Conservation (phyloP, 2,888 invertebrate genomes). For the Tenodera sinensis region DNA sequence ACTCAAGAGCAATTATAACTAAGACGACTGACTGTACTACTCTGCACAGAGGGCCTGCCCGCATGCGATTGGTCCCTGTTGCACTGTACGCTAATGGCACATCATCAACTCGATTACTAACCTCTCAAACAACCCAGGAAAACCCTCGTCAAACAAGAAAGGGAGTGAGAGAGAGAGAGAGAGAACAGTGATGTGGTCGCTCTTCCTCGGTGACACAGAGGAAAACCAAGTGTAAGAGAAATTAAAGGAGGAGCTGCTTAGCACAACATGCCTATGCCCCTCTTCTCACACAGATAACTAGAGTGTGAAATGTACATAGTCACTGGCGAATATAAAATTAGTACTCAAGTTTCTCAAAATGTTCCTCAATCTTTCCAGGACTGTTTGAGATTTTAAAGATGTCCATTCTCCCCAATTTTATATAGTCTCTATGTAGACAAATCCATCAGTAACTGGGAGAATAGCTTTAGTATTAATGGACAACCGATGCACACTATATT, state of each 20-base stretch:
- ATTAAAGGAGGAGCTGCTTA: not conserved
- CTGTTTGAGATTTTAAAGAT: too few relatives aligned
- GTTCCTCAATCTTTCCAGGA: too few relatives aligned
- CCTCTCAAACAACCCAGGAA: conserved; percentile 45
- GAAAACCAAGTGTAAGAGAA: not conserved
- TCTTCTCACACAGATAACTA: not conserved
- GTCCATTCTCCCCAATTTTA: too few relatives aligned
- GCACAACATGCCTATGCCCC: not conserved
- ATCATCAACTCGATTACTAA: conserved; percentile 48
- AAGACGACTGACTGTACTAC: conserved; percentile 15
- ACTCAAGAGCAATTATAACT: conserved; percentile 17
- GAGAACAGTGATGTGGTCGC: not conserved
- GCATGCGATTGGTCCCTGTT: conserved; percentile 44
- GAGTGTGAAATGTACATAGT: not conserved
- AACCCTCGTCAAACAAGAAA: conserved; percentile 38
- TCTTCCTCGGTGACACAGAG: not conserved
- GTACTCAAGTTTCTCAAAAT: too few relatives aligned
- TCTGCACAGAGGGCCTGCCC: conserved; percentile 1
- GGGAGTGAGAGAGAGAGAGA: conserved; percentile 15
- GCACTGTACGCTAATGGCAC: conserved; percentile 47
- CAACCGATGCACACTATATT: too few relatives aligned
- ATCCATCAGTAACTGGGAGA: too few relatives aligned
- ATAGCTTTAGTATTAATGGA: too few relatives aligned
- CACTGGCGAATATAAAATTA: too few relatives aligned
- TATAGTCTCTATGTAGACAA: too few relatives aligned